Base-by-base conservation (phyloP, 2,888 invertebrate genomes). In the Tholera decimalis region DNA sequence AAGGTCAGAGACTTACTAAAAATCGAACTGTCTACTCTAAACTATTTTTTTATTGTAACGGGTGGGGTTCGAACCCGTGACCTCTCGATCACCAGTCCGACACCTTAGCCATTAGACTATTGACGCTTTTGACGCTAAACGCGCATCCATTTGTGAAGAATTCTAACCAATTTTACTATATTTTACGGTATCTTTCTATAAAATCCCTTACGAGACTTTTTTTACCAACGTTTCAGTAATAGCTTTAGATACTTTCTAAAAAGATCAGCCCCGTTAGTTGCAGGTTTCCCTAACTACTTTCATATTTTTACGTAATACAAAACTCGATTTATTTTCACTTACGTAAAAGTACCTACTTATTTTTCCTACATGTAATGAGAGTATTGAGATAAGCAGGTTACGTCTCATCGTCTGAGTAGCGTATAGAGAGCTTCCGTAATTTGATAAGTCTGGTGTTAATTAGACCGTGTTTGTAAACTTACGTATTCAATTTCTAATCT, bases 271-370 rank as follows among this genome's bases (percentile, higher is more conserved):
- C 13, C 7, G 3, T 6, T 46, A 15, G 24, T 1, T n/a, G 7
- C 18, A 18, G n/a, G n/a, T 33, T 15, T 8, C 20, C 37, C 11
- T 46, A 20, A 30, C 15, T 37, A 35, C 39, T 55, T 65, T 55
- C 8, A 30, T 24, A 44, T 18, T 33, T 55, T 58, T 50, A 51
- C 39, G 68, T 67, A 50, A 53, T 2, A 49, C 9, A 6, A 26
- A 30, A 58, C 51, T 37, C 26, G 26, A 46, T 58, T 0, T 4
- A n/a, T 39, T 58, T 67, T 51, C 50, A 58, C 44, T 67, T 67
- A 67, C 50, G 26, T 67, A 68, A 67, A 37, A 35, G 20, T 13
- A 22, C 58, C 50, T 64, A 43, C 26, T 4, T 37, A 46, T 22
- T 6, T 44, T 33, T 30, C 11, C 24, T 13, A 20, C 11, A 18